Conservation (phyloP, 2,113 vertebrate species). For the Bostrychus sinensis region DNA sequence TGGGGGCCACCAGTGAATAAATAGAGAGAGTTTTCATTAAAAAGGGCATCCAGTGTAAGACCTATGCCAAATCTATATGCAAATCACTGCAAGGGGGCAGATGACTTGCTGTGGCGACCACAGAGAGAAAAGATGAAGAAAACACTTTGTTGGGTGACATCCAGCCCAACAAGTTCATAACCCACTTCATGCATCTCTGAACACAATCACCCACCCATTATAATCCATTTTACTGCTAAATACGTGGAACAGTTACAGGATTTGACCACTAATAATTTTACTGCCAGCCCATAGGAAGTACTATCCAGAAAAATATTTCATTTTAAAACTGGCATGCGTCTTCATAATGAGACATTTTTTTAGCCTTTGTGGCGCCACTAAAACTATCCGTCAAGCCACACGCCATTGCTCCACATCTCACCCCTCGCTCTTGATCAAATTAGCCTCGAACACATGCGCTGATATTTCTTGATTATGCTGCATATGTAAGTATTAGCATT, state of each 20-base stretch:
- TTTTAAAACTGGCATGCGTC: background rate
- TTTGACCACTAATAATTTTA: background rate
- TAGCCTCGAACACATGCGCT: constrained; percentile 25
- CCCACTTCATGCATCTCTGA: background rate
- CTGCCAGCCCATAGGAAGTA: background rate
- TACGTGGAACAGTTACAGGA: no score
- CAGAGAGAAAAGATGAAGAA: no score
- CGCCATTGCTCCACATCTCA: constrained; percentile 10
- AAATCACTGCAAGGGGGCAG: no score
- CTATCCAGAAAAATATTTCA: constrained; percentile 15
- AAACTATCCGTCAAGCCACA: background rate
- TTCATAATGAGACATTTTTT: background rate
- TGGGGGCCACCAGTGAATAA: no score
- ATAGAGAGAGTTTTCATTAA: no score
- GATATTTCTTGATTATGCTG: constrained; percentile 66
- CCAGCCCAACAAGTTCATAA: constrained; percentile 3
- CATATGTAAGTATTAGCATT: constrained; percentile 37
- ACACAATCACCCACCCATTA: background rate
- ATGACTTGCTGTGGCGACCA: no score
- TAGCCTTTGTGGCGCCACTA: background rate
- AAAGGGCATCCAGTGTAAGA: no score
- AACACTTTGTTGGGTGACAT: no score
- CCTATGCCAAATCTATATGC: no score
- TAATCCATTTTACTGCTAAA: background rate
- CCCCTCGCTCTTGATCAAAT: constrained; percentile 38